Evolutionary conservation across 2,797 vertebrate genomes (phyloP).

Genomic region (Notoglanidium macrostoma): DNA sequence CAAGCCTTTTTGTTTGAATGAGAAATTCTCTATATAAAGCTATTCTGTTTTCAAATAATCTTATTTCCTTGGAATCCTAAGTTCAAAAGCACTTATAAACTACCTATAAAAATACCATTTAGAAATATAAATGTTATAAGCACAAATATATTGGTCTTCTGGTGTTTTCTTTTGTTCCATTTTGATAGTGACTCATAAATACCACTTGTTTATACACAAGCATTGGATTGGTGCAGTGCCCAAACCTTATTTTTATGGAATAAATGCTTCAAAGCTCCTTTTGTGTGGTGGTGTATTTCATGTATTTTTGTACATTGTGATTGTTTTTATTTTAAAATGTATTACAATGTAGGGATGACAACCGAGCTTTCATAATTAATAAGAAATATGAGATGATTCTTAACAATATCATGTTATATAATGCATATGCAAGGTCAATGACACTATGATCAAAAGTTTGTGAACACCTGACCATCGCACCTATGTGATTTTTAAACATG

Average conservation of each 20-base stretch:
- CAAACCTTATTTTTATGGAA: background rate
- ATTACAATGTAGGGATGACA: background rate
- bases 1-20: background rate
- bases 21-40: background rate
- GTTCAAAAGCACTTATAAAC: background rate
- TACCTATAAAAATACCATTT: background rate
- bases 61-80: background rate
- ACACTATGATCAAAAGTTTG: background rate
- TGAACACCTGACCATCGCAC: background rate
- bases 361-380: background rate
- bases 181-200: background rate
- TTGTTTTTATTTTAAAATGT: background rate
- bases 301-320: background rate
- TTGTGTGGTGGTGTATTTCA: background rate
- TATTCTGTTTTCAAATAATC: background rate
- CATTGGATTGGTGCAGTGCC: background rate
- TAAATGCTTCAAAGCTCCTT: background rate
- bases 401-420: background rate
- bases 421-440: background rate
- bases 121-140: background rate
- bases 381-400: background rate
- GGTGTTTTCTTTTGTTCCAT: background rate
- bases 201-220: background rate
- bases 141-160: background rate
- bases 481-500: background rate